A percentile compares a stretch with the other conserved stretches of the same genome.
Evolutionary conservation across 2,797 vertebrate species (phyloP).

Genomic region (Tamandua tetradactyla): DNA sequence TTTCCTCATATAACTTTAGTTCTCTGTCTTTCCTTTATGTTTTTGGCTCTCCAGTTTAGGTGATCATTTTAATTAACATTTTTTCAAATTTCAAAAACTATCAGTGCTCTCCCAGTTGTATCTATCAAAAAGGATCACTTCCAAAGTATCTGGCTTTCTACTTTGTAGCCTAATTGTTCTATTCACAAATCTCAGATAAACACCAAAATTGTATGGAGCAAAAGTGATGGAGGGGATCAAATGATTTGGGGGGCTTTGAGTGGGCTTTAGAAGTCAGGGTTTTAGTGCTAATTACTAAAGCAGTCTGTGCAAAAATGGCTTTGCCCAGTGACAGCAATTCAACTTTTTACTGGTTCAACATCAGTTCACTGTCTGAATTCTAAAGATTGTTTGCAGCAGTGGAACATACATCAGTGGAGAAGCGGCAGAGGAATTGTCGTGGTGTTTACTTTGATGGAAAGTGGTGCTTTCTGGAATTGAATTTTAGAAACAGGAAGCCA

Average conservation of each 20-base stretch:
- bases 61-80: neutral
- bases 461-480: neutral
- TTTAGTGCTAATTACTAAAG: constrained; percentile 65
- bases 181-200: constrained; percentile 58
- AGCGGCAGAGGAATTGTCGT: neutral
- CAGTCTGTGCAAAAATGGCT: neutral
- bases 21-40: neutral
- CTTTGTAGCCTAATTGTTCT: constrained; percentile 62
- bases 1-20: neutral
- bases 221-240: constrained; percentile 73
- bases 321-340: neutral
- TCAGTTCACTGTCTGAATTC: neutral
- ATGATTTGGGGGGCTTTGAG: constrained; percentile 66
- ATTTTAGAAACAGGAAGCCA: neutral
- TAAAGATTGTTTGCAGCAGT: neutral
- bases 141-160: constrained; percentile 29
- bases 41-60: neutral
- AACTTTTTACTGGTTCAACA: neutral
- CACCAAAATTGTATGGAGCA: constrained; percentile 51
- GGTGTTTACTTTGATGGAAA: neutral
- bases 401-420: neutral
- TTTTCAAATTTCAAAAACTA: neutral
- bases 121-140: constrained; percentile 55
- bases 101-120: neutral
- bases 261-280: constrained; percentile 64